Evolutionary conservation across 2,888 invertebrate species (phyloP), one percentile per base, ranked within the genome.

Genomic region (Nesidiocoris tenuis): DNA sequence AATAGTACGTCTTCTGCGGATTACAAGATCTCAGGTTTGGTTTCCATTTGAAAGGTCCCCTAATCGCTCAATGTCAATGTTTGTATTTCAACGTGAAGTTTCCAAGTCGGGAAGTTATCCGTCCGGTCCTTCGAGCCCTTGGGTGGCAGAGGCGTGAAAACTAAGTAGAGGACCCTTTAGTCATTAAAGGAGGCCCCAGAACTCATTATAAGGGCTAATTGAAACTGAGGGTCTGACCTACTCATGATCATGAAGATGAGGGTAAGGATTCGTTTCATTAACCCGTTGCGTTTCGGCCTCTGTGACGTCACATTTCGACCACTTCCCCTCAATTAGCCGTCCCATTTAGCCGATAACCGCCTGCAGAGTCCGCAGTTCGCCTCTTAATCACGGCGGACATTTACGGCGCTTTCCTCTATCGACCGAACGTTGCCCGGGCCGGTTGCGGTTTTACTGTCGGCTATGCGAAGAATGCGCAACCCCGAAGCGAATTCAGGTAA

Each of bases 121-220:
- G 39, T 7, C 3, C 5, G 39, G 12, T 39, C 39, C 39, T 39
- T 39, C 39, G 39, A 39, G 5, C 39, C 5, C 39, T 7, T 39
- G 5, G 39, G 39, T 7, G 39, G 39, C 39, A 12, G 12, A 39
- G 39, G 39, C 39, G 39, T 7, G 39, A 39, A 39, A 39, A 39
- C 39, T 39, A 39, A 39, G 39, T 39, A 39, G 39, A 39, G 12
- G n/a, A 3, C 39, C 21, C 19, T 25, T 61, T 21, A 72, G 72
- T 72, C 61, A 72, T 72, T 72, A 72, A 61, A 72, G 72, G 72
- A 61, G n/a, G n/a, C 61, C 61, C 61, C 61, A 54, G 72, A 61
- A 72, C 72, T 72, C 72, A 72, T 72, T 72, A 72, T 72, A 61
- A 72, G 72, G 72, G 72, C 72, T 72, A 72, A 72, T 72, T 72